Conservation (phyloP, 2,113 vertebrate species). For the Myrmophylax atrothorax region DNA sequence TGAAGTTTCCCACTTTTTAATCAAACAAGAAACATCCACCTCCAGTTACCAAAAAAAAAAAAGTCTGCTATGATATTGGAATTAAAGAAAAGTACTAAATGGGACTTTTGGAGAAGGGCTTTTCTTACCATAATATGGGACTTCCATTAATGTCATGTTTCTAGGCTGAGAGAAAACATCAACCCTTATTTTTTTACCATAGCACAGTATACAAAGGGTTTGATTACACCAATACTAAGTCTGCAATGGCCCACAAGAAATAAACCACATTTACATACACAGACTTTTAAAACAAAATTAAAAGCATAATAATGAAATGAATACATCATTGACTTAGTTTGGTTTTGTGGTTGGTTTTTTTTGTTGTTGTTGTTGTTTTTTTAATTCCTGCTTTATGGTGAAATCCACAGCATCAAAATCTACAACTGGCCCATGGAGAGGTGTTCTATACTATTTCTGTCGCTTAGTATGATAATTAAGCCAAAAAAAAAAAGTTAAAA, state of each 20-base stretch:
- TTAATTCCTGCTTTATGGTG: not conserved
- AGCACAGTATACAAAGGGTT: not conserved
- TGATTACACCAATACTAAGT: not conserved
- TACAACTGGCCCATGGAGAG: not conserved
- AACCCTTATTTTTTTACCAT: not conserved
- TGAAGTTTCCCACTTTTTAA: slow-evolving; percentile 39
- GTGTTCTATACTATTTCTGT: not conserved
- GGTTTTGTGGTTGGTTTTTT: not conserved
- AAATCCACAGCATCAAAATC: slow-evolving; percentile 32
- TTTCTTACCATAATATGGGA: not conserved
- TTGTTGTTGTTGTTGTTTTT: not conserved
- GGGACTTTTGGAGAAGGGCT: not conserved
- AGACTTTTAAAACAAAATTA: slow-evolving; percentile 34
- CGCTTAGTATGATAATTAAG: slow-evolving; percentile 15
- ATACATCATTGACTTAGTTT: not conserved
- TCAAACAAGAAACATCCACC: not conserved
- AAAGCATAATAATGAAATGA: slow-evolving; percentile 12
- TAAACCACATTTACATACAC: not conserved
- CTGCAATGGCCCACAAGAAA: not conserved
- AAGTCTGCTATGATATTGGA: not conserved
- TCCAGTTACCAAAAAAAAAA: not conserved
- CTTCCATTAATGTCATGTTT: not conserved
- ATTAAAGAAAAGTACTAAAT: not conserved
- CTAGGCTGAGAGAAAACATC: not conserved
- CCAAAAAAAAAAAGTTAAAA: not conserved